Base-by-base conservation (phyloP, 2,113 vertebrate species). In the Corvus cornix region DNA sequence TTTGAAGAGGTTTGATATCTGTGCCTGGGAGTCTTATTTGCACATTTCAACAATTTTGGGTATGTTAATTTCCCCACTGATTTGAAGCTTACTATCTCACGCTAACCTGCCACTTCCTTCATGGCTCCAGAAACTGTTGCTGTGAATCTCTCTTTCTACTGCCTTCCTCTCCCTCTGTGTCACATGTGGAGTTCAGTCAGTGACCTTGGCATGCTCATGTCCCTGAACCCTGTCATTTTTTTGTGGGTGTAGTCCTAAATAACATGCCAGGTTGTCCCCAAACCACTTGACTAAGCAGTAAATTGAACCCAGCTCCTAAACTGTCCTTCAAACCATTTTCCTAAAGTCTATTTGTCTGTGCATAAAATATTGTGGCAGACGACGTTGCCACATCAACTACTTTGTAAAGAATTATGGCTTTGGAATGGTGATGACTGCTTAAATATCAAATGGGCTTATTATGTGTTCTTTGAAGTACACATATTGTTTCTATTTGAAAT, bases 311-410 rank as follows among this genome's bases (percentile, higher is more conserved):
- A 75, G 33, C 30, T 81, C 62, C 56, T 79, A 63, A 81, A 56
- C 9, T 37, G 31, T 55, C 56, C 69, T 90, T 84, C 49, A 82
- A 48, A 60, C 11, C 3, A 24, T 59, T 79, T 72, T 78, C 12
- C 4, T 78, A 19, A 68, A 5, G 31, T 51, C 31, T 81, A 6
- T 22, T 68, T 84, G n/a, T 53, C 51, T 43, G 72, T 63, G 11
- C 33, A n/a, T 30, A 55, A 90, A 78, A 43, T 39, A 64, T 21
- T 0, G 0, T 0, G 2, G n/a, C 16, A 85, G 52, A 35, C 0
- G 1, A 28, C 2, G 3, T 16, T 77, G 33, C 35, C 46, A 43
- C 20, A 35, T 77, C 63, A 72, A 14, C 21, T 1, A 4, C 68
- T 77, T 63, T 72, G n/a, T 18, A 51, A 78, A 53, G 27, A 68